Percentiles rank a stretch among this genome's conserved stretches.
These are phyloP conservation scores for Gallinago media DNA, from an alignment of 2,113 vertebrate species.

Conservation along the genomic window DNA sequence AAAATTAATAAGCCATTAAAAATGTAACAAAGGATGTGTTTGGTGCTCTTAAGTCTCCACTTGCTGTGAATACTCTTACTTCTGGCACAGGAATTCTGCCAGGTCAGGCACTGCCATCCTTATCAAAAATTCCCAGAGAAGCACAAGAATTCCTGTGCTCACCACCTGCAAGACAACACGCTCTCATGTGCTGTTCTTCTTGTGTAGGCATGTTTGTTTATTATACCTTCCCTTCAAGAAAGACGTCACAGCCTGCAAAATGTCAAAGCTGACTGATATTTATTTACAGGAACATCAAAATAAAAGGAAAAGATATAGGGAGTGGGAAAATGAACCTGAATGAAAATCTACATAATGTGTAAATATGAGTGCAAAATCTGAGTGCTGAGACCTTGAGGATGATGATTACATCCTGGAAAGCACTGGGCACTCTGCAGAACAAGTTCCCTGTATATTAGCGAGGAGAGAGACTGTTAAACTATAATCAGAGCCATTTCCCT, in stretches of 20 bases:
- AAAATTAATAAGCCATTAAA: neutral
- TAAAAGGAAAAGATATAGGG: neutral
- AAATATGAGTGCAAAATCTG: neutral
- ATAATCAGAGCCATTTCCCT: neutral
- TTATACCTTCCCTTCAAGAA: neutral
- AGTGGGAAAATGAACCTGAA: neutral
- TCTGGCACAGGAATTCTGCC: neutral
- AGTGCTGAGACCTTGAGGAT: neutral
- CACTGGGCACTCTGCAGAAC: neutral
- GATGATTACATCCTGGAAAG: neutral
- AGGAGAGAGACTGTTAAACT: neutral
- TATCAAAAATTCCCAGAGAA: neutral
- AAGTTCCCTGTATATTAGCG: neutral
- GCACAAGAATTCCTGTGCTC: neutral
- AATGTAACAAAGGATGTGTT: neutral
- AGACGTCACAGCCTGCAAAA: neutral
- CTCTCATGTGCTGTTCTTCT: neutral
- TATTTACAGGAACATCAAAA: neutral
- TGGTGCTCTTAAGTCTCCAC: neutral
- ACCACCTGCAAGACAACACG: neutral
- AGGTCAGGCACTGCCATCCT: neutral
- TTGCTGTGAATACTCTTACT: neutral
- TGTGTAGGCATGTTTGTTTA: neutral
- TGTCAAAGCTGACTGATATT: neutral
- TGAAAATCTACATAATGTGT: neutral